Conservation (phyloP, 2,797 vertebrate species). For the Hydrolagus colliei region DNA sequence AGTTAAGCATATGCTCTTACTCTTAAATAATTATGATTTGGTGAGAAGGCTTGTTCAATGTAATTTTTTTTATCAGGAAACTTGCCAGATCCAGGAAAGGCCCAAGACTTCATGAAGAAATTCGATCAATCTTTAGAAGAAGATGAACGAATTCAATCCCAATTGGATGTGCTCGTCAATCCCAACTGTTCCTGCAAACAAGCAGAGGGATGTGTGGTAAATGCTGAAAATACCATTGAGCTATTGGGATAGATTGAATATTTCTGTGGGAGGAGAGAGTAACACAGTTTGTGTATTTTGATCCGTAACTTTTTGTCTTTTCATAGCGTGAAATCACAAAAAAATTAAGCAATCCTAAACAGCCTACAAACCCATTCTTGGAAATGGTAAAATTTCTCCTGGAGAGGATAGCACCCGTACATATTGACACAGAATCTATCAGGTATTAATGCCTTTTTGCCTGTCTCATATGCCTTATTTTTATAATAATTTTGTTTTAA, state of each 20-base stretch:
- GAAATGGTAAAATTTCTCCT: conserved; percentile 98
- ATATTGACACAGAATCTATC: conserved; percentile 95
- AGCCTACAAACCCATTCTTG: conserved; percentile 93
- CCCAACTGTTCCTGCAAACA: conserved; percentile 92
- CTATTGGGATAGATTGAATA: not conserved
- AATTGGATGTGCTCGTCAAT: conserved; percentile 88
- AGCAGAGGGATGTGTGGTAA: conserved; percentile 94
- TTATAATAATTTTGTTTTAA: not conserved
- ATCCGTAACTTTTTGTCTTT: conserved; percentile 35
- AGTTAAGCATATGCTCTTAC: no score
- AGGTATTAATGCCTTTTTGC: conserved; percentile 51
- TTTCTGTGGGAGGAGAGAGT: not conserved
- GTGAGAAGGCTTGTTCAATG: conserved; percentile 38
- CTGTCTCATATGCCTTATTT: not conserved
- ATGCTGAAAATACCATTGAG: not conserved
- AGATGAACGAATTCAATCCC: conserved; percentile 87
- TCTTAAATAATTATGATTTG: no score
- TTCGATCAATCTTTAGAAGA: conserved; percentile 93
- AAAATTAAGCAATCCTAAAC: conserved; percentile 92
- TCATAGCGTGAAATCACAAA: conserved; percentile 90
- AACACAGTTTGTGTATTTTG: not conserved
- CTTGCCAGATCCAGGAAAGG: conserved; percentile 92
- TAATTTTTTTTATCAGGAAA: conserved; percentile 64
- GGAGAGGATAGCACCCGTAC: conserved; percentile 92
- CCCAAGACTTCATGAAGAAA: conserved; percentile 97